These are phyloP conservation scores for Alentia gelatinosa DNA, from an alignment of 2,888 invertebrate genomes.

Conservation along the genomic window DNA sequence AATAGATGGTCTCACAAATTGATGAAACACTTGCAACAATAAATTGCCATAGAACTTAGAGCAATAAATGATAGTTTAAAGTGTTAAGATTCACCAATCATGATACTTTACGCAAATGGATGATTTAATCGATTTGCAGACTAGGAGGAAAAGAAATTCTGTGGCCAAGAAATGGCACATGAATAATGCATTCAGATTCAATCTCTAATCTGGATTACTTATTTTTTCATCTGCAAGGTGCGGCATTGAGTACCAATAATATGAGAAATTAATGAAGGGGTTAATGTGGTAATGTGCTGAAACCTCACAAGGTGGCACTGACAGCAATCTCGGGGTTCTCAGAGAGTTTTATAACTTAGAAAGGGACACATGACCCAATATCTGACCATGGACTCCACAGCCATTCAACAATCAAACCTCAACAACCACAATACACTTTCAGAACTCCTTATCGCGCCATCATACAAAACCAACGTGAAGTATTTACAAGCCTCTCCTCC, in stretches of 20 bases:
- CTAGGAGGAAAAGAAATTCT: too few relatives aligned
- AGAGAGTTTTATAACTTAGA: not conserved
- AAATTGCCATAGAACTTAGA: too few relatives aligned
- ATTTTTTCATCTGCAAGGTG: not conserved
- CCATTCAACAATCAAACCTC: not conserved
- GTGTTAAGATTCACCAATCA: too few relatives aligned
- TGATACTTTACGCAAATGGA: too few relatives aligned
- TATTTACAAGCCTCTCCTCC: constrained; percentile 13
- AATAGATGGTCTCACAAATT: too few relatives aligned
- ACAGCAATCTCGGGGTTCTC: not conserved
- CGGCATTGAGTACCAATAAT: not conserved
- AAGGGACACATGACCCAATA: not conserved
- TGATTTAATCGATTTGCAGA: too few relatives aligned
- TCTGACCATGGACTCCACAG: not conserved
- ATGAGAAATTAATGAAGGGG: not conserved
- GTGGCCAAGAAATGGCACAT: too few relatives aligned
- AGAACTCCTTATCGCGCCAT: not conserved
- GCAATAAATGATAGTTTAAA: too few relatives aligned
- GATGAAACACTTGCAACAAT: too few relatives aligned
- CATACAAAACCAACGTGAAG: not conserved
- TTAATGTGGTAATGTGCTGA: not conserved
- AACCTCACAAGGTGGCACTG: not conserved
- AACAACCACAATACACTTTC: not conserved
- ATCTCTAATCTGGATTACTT: not conserved
- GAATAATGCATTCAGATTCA: too few relatives aligned